A percentile compares a stretch with the other conserved stretches of the same genome.
These are phyloP conservation scores for Vimba vimba DNA, from an alignment of 2,113 vertebrate genomes.

Conservation along the genomic window DNA sequence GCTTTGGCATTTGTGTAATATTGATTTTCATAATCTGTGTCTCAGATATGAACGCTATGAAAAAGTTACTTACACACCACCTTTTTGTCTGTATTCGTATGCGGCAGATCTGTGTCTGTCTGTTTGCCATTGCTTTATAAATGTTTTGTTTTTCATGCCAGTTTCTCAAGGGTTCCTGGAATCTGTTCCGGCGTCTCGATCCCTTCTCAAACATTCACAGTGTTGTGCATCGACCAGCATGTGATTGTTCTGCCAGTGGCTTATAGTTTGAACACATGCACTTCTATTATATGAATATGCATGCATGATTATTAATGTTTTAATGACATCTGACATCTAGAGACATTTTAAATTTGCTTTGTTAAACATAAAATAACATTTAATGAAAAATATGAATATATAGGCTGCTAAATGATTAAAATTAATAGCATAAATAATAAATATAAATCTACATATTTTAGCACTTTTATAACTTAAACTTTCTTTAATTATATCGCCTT, in stretches of 20 bases:
- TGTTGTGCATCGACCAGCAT: neutral
- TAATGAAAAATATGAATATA: too few species aligned
- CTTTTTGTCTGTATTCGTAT: neutral
- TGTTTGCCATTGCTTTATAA: neutral
- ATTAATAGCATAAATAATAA: neutral
- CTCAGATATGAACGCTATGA: neutral
- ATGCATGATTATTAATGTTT: neutral
- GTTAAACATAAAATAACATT: neutral
- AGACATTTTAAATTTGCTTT: neutral
- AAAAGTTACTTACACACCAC: neutral
- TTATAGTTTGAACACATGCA: neutral
- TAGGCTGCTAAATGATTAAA: too few species aligned
- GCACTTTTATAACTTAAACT: neutral
- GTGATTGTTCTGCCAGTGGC: neutral
- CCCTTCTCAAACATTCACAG: neutral
- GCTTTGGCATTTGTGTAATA: conserved; percentile 1
- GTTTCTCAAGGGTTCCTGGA: neutral
- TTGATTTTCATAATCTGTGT: conserved; percentile 17
- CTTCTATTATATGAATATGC: neutral
- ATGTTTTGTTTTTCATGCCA: neutral
- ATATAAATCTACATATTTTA: neutral
- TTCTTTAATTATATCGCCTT: neutral
- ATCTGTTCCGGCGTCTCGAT: too few species aligned
- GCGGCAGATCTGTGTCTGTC: neutral
- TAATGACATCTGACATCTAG: neutral